phyloP scores from a whole-genome alignment of 2,888 invertebrate species.

The Deroplatys truncata region DNA sequence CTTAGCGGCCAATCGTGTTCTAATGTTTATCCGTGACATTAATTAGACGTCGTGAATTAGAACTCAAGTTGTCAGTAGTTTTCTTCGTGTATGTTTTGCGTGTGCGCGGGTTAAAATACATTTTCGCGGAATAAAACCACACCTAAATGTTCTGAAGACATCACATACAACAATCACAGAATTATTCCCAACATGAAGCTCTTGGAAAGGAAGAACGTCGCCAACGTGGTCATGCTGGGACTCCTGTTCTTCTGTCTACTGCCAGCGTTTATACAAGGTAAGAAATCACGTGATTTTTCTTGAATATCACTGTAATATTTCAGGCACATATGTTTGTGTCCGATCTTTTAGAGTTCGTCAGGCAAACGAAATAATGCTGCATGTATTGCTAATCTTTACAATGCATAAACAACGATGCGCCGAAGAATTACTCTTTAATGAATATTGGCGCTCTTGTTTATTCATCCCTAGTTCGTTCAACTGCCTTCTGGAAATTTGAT shows the following conservation, averaged over 20 bases:
- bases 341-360: no score
- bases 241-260: neutral
- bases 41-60: neutral
- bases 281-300: neutral
- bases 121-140: neutral
- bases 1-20: neutral
- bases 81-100: neutral
- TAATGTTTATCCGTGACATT: neutral
- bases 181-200: neutral
- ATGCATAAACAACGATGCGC: no score
- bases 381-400: no score
- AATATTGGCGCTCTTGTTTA: no score
- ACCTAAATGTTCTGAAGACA: neutral
- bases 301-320: neutral
- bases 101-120: neutral
- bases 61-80: neutral
- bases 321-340: no score
- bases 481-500: no score
- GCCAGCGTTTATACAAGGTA: conserved; percentile 3
- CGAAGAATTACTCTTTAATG: no score
- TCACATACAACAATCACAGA: neutral
- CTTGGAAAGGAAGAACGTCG: neutral
- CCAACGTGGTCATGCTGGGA: neutral
- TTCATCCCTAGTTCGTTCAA: no score
- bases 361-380: no score